Conservation (phyloP, 2,888 invertebrate genomes). For the Allygus modestus region DNA sequence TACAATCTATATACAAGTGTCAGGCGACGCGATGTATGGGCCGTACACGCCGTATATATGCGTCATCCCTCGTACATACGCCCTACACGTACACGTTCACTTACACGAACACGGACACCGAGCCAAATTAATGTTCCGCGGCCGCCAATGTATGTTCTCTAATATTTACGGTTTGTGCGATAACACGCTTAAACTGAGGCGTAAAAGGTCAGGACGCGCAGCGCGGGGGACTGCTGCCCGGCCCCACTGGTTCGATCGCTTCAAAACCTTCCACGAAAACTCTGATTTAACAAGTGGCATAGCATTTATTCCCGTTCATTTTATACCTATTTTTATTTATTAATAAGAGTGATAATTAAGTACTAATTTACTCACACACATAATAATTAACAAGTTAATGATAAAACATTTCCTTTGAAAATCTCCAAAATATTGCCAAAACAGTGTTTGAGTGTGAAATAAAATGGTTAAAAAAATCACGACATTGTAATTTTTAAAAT, state of each 20-base stretch:
- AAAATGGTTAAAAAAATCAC: too few relatives aligned
- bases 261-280: too few relatives aligned
- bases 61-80: conserved; percentile 10
- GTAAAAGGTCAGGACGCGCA: conserved; percentile 28
- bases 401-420: too few relatives aligned
- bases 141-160: conserved; percentile 12
- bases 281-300: too few relatives aligned
- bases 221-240: background rate
- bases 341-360: too few relatives aligned
- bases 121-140: conserved; percentile 51
- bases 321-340: too few relatives aligned
- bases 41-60: conserved; percentile 22
- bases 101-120: conserved; percentile 25
- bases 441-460: too few relatives aligned
- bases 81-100: conserved; percentile 41
- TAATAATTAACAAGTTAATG: too few relatives aligned
- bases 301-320: too few relatives aligned
- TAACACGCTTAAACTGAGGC: conserved; percentile 36
- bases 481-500: too few relatives aligned
- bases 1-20: conserved; percentile 56
- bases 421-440: too few relatives aligned
- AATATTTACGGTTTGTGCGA: conserved; percentile 25
- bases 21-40: conserved; percentile 44
- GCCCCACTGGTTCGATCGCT: background rate
- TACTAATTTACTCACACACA: too few relatives aligned